Percentiles rank a stretch among this genome's conserved stretches.
phyloP scores from a whole-genome alignment of 2,113 vertebrate species.

The Climacteris rufus region DNA sequence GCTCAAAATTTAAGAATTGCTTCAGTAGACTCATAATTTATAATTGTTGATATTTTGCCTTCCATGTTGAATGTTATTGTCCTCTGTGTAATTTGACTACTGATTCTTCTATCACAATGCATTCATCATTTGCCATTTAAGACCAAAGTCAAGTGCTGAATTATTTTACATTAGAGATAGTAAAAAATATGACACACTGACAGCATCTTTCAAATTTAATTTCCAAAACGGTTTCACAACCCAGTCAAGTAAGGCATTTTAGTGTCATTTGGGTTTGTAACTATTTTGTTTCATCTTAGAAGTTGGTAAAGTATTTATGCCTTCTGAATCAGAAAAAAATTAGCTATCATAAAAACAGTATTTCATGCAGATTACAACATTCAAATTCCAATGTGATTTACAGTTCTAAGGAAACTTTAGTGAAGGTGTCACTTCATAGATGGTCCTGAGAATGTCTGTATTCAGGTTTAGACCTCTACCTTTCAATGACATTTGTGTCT shows the following conservation, averaged over 20 bases:
- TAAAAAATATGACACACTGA: not conserved
- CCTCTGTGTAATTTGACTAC: not conserved
- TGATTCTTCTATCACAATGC: not conserved
- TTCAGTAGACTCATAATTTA: not conserved
- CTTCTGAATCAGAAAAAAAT: not conserved
- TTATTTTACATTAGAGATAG: not conserved
- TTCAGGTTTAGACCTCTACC: not conserved
- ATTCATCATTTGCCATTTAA: not conserved
- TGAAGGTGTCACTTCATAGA: not conserved
- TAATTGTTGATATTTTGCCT: not conserved
- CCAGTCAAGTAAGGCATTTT: not conserved
- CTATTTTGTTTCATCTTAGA: not conserved
- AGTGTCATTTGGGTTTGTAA: not conserved
- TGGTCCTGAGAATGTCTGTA: not conserved
- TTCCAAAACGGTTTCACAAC: not conserved
- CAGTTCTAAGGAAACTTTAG: not conserved
- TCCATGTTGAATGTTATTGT: accelerated
- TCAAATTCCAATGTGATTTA: not conserved
- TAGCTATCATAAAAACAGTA: not conserved
- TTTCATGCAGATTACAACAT: not conserved
- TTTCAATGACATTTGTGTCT: not conserved
- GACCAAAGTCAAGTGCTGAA: not conserved
- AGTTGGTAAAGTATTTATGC: not conserved
- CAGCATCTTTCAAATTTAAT: not conserved
- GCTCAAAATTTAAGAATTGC: not conserved